These are phyloP conservation scores for Mirounga angustirostris DNA, from an alignment of 2,113 vertebrate genomes.

Conservation along the genomic window DNA sequence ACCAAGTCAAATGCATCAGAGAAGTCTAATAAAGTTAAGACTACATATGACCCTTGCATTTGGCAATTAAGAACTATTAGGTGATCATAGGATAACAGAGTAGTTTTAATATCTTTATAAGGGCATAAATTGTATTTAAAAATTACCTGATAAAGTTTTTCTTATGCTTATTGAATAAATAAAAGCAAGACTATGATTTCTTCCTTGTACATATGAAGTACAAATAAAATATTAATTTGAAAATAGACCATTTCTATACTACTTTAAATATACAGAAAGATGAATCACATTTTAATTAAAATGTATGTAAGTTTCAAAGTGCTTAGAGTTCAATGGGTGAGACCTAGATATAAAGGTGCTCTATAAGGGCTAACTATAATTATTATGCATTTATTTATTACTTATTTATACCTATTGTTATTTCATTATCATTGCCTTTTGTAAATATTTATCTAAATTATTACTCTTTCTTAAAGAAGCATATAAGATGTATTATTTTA, in stretches of 20 bases:
- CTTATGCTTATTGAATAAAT: not conserved
- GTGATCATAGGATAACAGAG: not conserved
- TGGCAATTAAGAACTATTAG: not conserved
- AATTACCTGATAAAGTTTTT: not conserved
- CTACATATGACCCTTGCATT: not conserved
- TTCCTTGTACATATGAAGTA: not conserved
- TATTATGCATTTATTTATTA: not conserved
- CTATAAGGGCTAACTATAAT: not conserved
- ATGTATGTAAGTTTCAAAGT: not conserved
- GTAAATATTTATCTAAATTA: constrained; percentile 22
- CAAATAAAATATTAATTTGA: constrained; percentile 7
- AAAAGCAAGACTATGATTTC: not conserved
- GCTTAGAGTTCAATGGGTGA: not conserved
- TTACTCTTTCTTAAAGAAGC: not conserved
- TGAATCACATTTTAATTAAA: not conserved
- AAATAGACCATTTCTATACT: not conserved
- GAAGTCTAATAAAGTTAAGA: not conserved
- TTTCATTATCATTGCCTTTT: not conserved
- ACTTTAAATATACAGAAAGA: not conserved
- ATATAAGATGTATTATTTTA: not conserved
- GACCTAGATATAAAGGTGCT: not conserved
- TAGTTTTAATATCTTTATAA: not conserved
- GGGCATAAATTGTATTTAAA: not conserved
- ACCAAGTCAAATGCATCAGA: not conserved
- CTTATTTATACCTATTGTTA: not conserved